These are phyloP conservation scores for Semicossyphus pulcher DNA, from an alignment of 2,113 vertebrate species.

Conservation along the genomic window DNA sequence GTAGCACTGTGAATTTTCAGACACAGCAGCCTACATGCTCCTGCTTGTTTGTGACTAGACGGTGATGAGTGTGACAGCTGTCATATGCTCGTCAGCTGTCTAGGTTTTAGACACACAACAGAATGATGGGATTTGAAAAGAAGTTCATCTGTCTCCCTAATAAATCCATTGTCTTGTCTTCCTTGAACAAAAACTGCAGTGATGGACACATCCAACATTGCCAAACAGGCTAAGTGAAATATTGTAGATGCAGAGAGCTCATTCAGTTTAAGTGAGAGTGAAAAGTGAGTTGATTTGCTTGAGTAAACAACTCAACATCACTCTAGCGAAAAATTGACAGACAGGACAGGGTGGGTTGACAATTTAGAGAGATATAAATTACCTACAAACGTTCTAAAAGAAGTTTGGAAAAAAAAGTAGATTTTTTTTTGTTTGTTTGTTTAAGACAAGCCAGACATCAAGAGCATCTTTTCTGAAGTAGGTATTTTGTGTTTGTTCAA, in stretches of 20 bases:
- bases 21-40: conserved; percentile 57
- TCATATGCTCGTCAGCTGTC: conserved; percentile 78
- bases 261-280: conserved; percentile 80
- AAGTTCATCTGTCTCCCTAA: conserved; percentile 81
- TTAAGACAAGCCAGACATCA: conserved; percentile 67
- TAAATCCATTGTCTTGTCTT: conserved; percentile 81
- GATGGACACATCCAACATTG: conserved; percentile 78
- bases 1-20: conserved; percentile 67
- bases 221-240: conserved; percentile 64
- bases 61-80: conserved; percentile 79
- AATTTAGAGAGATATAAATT: conserved; percentile 77
- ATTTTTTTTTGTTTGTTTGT: conserved; percentile 19
- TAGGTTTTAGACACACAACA: conserved; percentile 69
- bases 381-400: conserved; percentile 69
- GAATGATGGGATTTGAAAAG: conserved; percentile 79
- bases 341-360: conserved; percentile 71
- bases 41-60: conserved; percentile 72
- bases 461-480: conserved; percentile 55
- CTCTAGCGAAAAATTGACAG: conserved; percentile 71
- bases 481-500: conserved; percentile 53
- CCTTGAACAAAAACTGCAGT: conserved; percentile 70
- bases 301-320: conserved; percentile 81
- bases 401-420: conserved; percentile 54
- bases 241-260: conserved; percentile 69
- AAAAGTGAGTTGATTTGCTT: conserved; percentile 81